Evolutionary conservation across 2,797 vertebrate species (phyloP), one percentile per base, ranked within the genome.

Genomic region (Huso huso): DNA sequence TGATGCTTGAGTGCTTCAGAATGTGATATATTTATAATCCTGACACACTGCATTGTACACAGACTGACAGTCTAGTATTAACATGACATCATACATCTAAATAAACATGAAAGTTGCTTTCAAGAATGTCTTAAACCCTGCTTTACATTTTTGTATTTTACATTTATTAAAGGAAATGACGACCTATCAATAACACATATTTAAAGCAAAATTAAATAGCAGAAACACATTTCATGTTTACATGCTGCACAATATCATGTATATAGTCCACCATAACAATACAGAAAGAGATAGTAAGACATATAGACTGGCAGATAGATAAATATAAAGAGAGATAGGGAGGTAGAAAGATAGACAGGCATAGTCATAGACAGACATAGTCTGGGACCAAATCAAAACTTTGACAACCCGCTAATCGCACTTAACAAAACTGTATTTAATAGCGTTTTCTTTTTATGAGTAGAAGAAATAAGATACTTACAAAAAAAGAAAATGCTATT

Each of bases 21-120:
- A 68, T 68, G 52, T 68, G 67, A 23, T 61, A 67, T 67, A 62
- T 61, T 67, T 67, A n/a, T 58, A 62, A 63, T n/a, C 61, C 51
- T 60, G 55, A 65, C 64, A 10, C 53, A 65, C 62, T 51, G 68
- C 55, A 51, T 69, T 69, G 68, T 62, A 69, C 68, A 65, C 49
- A 50, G 55, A 69, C 63, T 64, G 63, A 64, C 49, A 65, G 63
- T 49, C 64, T 65, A 37, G 37, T 37, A 69, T 69, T 65, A 63
- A 65, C 63, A 69, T 64, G 59, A 65, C 64, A 64, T 59, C 50
- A 63, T 59, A 69, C 63, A 64, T 23, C 50, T 65, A 50, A n/a
- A 10, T 65, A 50, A 51, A 65, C 68, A 15, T 64, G 67, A 69
- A 64, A 48, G 63, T 65, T 10, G 63, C 48, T 65, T 50, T 65